Conservation (phyloP, 2,113 vertebrate species). For the Vimba vimba region DNA sequence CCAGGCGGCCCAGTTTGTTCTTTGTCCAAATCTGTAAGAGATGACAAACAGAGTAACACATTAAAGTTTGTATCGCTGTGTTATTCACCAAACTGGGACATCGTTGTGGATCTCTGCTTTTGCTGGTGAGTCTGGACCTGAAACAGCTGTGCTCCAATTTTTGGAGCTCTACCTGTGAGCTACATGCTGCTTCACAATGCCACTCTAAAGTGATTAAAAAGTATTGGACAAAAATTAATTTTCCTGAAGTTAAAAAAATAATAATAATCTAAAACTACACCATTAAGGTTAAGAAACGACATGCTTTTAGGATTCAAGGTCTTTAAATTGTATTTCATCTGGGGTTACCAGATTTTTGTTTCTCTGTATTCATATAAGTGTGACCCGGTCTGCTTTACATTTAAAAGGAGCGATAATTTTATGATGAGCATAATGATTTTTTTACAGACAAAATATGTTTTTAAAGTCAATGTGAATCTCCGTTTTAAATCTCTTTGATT, state of each 20-base stretch:
- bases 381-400: not conserved
- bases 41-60: not conserved
- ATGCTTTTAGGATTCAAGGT: not conserved
- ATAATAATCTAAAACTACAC: not conserved
- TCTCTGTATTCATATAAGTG: not conserved
- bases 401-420: not conserved
- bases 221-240: not conserved
- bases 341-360: not conserved
- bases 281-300: not conserved
- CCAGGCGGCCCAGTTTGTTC: not conserved
- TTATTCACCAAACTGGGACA: constrained; percentile 25
- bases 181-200: not conserved
- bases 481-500: too few relatives aligned
- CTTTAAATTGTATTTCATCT: not conserved
- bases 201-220: not conserved
- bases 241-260: not conserved
- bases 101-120: not conserved
- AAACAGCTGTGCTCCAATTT: constrained; percentile 34
- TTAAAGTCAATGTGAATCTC: not conserved
- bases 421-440: not conserved
- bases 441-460: not conserved
- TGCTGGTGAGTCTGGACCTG: not conserved
- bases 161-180: not conserved
- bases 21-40: not conserved
- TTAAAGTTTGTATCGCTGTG: not conserved